Percentiles rank a stretch among this genome's conserved stretches.
These are phyloP conservation scores for Catharus bicknelli DNA, from an alignment of 2,113 vertebrate genomes.

Conservation along the genomic window DNA sequence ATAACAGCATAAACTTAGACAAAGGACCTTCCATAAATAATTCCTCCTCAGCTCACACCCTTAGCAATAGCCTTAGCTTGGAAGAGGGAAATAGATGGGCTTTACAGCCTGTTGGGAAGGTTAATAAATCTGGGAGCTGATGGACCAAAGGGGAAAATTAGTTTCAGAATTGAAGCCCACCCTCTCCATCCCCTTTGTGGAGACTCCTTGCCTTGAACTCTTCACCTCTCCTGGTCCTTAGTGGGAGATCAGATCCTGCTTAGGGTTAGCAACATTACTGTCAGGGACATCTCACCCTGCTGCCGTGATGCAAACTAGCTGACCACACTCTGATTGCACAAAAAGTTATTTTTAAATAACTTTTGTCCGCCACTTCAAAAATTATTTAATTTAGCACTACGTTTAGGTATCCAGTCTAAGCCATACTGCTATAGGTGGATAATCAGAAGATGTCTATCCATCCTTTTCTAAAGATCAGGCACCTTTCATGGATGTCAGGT, in stretches of 20 bases:
- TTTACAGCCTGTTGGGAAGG: slow-evolving; percentile 26
- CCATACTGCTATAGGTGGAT: background rate
- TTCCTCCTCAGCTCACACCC: slow-evolving; percentile 6
- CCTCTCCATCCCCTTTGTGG: background rate
- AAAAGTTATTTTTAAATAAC: background rate
- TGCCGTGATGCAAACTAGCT: background rate
- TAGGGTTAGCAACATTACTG: background rate
- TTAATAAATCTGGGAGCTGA: slow-evolving; percentile 33
- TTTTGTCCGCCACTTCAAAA: background rate
- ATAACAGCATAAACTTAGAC: slow-evolving; percentile 53
- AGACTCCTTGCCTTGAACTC: slow-evolving; percentile 33
- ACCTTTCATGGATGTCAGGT: background rate
- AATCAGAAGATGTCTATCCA: background rate
- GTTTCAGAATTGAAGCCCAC: slow-evolving; percentile 32
- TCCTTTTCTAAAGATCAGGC: background rate
- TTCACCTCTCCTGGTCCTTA: background rate
- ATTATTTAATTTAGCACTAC: background rate
- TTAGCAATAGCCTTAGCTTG: slow-evolving; percentile 26
- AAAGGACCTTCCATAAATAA: slow-evolving; percentile 53
- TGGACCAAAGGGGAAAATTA: slow-evolving; percentile 29
- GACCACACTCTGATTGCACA: background rate
- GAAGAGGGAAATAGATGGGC: slow-evolving; percentile 25
- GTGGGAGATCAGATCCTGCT: background rate
- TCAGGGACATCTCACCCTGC: background rate
- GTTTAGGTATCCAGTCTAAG: background rate